phyloP scores from a whole-genome alignment of 2,888 invertebrate species.

The Pollenia labialis region DNA sequence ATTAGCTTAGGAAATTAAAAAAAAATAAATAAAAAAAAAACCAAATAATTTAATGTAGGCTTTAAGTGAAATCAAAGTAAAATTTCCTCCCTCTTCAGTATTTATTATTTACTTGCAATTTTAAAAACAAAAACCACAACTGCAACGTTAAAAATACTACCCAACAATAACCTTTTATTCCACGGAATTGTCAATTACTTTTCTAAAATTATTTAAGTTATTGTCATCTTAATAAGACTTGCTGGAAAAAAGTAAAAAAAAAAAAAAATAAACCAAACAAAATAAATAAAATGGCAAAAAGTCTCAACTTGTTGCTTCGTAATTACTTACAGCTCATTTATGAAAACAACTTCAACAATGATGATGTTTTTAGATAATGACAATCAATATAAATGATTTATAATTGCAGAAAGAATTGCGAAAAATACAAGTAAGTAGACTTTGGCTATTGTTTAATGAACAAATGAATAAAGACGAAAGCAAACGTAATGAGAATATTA shows the following conservation, averaged over 20 bases:
- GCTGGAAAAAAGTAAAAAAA: neutral
- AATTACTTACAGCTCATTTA: conserved; percentile 71
- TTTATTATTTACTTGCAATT: too few relatives aligned
- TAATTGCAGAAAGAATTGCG: conserved; percentile 39
- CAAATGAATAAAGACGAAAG: neutral
- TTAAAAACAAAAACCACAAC: too few relatives aligned
- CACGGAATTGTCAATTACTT: neutral
- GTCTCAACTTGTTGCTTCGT: conserved; percentile 55
- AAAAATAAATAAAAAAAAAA: too few relatives aligned
- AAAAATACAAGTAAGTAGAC: conserved; percentile 32
- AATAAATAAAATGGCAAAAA: neutral
- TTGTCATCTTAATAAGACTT: neutral
- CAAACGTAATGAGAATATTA: conserved; percentile 19
- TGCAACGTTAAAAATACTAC: too few relatives aligned
- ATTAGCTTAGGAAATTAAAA: too few relatives aligned
- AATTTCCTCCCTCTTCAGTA: too few relatives aligned
- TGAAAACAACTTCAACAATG: conserved; percentile 71
- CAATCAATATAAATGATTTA: conserved; percentile 64
- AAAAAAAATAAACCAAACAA: neutral
- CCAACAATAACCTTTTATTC: neutral
- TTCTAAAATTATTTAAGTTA: neutral
- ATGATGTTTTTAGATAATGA: conserved; percentile 52
- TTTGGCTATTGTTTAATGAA: neutral
- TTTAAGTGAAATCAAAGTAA: too few relatives aligned
- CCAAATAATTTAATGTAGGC: too few relatives aligned